phyloP scores from a whole-genome alignment of 2,797 vertebrate genomes.

The Poeciliopsis gracilis region DNA sequence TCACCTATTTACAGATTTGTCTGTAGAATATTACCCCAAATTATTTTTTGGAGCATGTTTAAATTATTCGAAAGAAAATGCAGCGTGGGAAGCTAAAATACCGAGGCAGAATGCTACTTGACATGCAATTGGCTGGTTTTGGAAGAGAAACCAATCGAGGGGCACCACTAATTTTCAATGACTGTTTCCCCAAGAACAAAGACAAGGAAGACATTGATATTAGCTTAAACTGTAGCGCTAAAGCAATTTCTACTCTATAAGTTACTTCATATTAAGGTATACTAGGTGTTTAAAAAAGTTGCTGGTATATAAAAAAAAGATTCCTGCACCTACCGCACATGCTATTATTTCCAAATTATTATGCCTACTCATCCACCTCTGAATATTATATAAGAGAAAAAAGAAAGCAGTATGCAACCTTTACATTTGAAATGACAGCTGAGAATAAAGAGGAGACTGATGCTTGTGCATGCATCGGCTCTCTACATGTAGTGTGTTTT shows the following conservation, averaged over 20 bases:
- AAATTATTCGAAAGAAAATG: background rate
- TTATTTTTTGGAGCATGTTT: background rate
- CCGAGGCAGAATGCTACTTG: background rate
- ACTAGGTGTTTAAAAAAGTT: background rate
- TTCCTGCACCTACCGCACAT: no score
- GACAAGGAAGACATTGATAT: background rate
- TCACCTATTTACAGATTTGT: background rate
- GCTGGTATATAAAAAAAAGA: no score
- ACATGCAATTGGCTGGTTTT: background rate
- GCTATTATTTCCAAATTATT: no score
- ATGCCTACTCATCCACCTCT: no score
- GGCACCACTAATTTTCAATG: background rate
- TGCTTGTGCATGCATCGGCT: no score
- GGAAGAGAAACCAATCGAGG: background rate
- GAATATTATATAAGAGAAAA: no score
- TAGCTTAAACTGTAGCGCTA: background rate
- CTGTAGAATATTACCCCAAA: background rate
- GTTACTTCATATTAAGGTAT: background rate
- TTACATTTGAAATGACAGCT: no score
- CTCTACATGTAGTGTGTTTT: no score
- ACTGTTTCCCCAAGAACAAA: background rate
- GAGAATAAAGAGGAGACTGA: no score
- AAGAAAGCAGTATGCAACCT: no score
- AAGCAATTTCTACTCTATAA: background rate
- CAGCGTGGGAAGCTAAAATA: background rate